These are phyloP conservation scores for Agrotis segetum DNA, from an alignment of 2,888 invertebrate species.

Conservation along the genomic window DNA sequence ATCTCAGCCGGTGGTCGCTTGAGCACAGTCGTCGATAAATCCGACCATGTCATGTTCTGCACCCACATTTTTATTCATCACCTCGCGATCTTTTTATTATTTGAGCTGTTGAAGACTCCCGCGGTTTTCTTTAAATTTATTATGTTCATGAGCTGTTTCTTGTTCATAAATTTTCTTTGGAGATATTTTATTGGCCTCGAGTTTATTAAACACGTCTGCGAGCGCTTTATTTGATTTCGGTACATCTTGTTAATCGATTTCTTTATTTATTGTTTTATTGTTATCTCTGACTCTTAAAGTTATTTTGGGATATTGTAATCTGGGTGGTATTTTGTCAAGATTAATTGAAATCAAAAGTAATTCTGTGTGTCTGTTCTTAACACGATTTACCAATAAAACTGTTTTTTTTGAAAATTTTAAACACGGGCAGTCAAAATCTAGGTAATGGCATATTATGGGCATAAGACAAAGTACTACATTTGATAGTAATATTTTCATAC, in stretches of 20 bases:
- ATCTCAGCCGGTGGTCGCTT: slow-evolving; percentile 71
- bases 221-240: slow-evolving; percentile 36
- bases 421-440: too few relatives aligned
- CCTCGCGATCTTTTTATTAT: slow-evolving; percentile 61
- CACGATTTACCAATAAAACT: too few relatives aligned
- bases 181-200: slow-evolving; percentile 40
- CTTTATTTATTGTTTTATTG: slow-evolving; percentile 32
- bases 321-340: not conserved
- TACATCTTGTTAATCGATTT: slow-evolving; percentile 41
- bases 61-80: slow-evolving; percentile 65
- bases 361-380: too few relatives aligned
- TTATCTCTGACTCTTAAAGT: not conserved
- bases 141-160: slow-evolving; percentile 43
- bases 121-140: slow-evolving; percentile 54
- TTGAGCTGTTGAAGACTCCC: slow-evolving; percentile 53
- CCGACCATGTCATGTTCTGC: slow-evolving; percentile 56
- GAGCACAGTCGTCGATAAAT: slow-evolving; percentile 55
- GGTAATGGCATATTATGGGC: too few relatives aligned
- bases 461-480: too few relatives aligned
- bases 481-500: too few relatives aligned
- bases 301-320: not conserved
- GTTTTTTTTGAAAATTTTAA: too few relatives aligned
- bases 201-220: slow-evolving; percentile 47
- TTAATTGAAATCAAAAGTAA: too few relatives aligned
- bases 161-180: slow-evolving; percentile 47